Percentiles rank a stretch among this genome's conserved stretches.
These are phyloP conservation scores for Pemphredon lugubris DNA, from an alignment of 2,888 invertebrate genomes.

Conservation along the genomic window DNA sequence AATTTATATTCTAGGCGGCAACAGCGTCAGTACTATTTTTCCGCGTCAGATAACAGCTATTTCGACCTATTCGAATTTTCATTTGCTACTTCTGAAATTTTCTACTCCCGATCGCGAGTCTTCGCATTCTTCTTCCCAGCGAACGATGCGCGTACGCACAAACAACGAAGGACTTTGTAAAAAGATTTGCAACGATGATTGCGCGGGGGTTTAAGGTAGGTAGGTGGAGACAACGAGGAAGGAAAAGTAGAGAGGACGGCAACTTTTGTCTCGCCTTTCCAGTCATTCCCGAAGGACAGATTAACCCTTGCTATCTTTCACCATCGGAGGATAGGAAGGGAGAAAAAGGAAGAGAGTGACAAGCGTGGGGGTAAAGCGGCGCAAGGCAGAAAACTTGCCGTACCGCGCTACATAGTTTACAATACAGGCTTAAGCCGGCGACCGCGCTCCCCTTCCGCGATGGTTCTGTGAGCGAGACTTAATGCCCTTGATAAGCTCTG, in stretches of 20 bases:
- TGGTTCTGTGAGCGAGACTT: conserved; percentile 71
- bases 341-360: conserved; percentile 58
- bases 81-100: too few relatives aligned
- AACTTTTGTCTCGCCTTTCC: conserved; percentile 75
- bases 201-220: conserved; percentile 46
- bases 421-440: conserved; percentile 78
- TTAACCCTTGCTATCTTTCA: conserved; percentile 71
- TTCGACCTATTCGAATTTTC: too few relatives aligned
- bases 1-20: too few relatives aligned
- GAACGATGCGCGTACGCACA: too few relatives aligned
- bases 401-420: conserved; percentile 76
- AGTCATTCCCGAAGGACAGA: conserved; percentile 77
- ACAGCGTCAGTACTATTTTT: too few relatives aligned
- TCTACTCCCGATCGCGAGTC: too few relatives aligned
- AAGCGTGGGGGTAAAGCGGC: conserved; percentile 54
- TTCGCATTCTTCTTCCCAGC: too few relatives aligned
- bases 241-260: conserved; percentile 45
- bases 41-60: too few relatives aligned
- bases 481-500: conserved; percentile 77
- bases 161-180: too few relatives aligned
- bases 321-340: conserved; percentile 45
- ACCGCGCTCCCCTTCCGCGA: conserved; percentile 54
- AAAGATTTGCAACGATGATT: conserved; percentile 46
- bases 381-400: conserved; percentile 72
- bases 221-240: conserved; percentile 41